Evolutionary conservation across 2,113 vertebrate genomes (phyloP).

Genomic region (Ictalurus punctatus): DNA sequence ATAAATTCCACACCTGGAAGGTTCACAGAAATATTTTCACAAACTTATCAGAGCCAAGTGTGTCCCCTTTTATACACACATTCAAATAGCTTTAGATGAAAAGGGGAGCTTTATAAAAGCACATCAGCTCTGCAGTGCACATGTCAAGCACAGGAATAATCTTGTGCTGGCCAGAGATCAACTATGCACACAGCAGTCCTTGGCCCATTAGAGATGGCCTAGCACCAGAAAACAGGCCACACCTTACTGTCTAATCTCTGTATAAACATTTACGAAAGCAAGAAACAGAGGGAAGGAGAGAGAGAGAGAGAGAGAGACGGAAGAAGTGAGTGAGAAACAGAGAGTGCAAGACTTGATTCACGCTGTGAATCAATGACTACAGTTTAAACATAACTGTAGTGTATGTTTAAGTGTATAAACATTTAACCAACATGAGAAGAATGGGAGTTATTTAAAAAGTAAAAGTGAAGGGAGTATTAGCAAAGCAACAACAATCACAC

Average conservation of each 20-base stretch:
- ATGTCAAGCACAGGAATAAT: slow-evolving; percentile 64
- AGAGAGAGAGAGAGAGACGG: too few species aligned
- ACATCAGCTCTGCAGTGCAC: slow-evolving; percentile 55
- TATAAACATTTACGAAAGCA: slow-evolving; percentile 57
- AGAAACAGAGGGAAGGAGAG: not conserved
- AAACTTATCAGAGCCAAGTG: not conserved
- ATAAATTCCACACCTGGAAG: not conserved
- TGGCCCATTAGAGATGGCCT: slow-evolving; percentile 59
- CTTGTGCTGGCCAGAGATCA: slow-evolving; percentile 61
- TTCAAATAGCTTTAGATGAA: slow-evolving; percentile 11
- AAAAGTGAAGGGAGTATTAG: not conserved
- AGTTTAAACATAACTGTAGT: not conserved
- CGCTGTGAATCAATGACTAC: not conserved
- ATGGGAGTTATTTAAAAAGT: not conserved
- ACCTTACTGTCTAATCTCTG: slow-evolving; percentile 59
- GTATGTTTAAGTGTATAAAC: not conserved
- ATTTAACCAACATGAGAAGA: not conserved
- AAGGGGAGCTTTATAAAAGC: slow-evolving; percentile 16
- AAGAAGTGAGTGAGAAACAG: too few species aligned
- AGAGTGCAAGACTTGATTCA: not conserved
- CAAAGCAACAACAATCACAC: not conserved
- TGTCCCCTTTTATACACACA: not conserved
- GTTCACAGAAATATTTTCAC: not conserved
- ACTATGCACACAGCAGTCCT: slow-evolving; percentile 68
- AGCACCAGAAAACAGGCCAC: slow-evolving; percentile 57